These are phyloP conservation scores for Drymodes brunneopygia DNA, from an alignment of 2,113 vertebrate species.

Conservation along the genomic window DNA sequence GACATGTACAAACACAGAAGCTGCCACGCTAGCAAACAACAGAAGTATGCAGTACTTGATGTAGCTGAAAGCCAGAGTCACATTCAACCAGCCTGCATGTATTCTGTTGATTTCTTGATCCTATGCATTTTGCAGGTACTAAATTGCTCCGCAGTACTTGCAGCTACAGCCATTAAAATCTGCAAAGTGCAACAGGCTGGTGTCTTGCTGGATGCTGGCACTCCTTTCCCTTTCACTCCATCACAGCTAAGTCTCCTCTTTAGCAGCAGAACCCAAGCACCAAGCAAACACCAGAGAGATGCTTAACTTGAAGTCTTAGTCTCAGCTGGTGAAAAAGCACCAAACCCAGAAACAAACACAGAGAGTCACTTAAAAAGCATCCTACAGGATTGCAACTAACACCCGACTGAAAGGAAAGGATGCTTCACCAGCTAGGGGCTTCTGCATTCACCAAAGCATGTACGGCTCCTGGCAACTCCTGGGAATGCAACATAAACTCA, in stretches of 20 bases:
- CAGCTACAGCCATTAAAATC: not conserved
- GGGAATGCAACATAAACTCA: not conserved
- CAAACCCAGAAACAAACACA: not conserved
- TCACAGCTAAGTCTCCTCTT: not conserved
- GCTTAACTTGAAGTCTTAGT: not conserved
- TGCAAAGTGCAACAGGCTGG: not conserved
- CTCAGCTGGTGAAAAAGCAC: not conserved
- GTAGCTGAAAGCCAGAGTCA: fast-evolving
- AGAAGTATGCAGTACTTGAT: not conserved
- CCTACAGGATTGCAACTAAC: not conserved
- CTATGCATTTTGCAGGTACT: not conserved
- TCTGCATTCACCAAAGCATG: not conserved
- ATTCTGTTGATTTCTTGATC: not conserved
- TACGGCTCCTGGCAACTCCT: not conserved
- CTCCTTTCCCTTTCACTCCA: fast-evolving
- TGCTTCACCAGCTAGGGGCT: not conserved
- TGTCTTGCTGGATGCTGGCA: not conserved
- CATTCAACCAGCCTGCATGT: not conserved
- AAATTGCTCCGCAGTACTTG: not conserved
- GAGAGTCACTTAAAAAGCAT: not conserved
- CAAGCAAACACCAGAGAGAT: not conserved
- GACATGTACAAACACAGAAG: not conserved
- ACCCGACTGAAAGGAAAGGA: not conserved
- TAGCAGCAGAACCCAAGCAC: not conserved
- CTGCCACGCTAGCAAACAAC: not conserved